Percentiles rank a stretch among this genome's conserved stretches.
phyloP scores from a whole-genome alignment of 2,888 invertebrate species.

The Lepidocyrtinus sp. region DNA sequence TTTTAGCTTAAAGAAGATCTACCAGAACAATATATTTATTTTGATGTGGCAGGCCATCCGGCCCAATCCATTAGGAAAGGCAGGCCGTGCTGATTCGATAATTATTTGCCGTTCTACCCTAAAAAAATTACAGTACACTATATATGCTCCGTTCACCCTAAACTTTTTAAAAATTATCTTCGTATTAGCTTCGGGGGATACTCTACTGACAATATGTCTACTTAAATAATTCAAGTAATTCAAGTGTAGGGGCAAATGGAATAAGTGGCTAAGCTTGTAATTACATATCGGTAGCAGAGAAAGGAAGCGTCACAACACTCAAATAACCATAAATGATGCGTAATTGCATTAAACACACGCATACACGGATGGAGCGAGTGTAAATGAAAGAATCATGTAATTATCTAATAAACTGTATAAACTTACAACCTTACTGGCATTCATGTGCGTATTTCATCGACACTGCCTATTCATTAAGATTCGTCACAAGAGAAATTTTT shows the following conservation, averaged over 20 bases:
- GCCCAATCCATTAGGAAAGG: conserved; percentile 60
- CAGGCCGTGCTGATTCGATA: conserved; percentile 69
- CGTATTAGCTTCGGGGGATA: too few species aligned
- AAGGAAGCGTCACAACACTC: conserved; percentile 48
- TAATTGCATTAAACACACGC: conserved; percentile 1
- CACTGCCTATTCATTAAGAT: too few species aligned
- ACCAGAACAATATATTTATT: too few species aligned
- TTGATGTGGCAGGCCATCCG: conserved; percentile 55
- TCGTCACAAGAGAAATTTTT: too few species aligned
- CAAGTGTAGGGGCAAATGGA: conserved; percentile 19
- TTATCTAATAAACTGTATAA: conserved; percentile 51
- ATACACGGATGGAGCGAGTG: not conserved
- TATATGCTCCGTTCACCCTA: too few species aligned
- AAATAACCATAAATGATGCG: conserved; percentile 22
- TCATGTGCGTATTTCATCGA: too few species aligned
- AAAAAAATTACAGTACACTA: too few species aligned
- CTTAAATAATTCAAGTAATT: too few species aligned
- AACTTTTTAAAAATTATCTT: too few species aligned
- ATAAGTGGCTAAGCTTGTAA: conserved; percentile 41
- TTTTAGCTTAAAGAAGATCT: conserved; percentile 35
- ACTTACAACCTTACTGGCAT: too few species aligned
- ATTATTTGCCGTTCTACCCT: too few species aligned
- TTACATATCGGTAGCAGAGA: conserved; percentile 56
- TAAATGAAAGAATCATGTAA: conserved; percentile 42
- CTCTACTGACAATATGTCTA: too few species aligned